Evolutionary conservation across 1,140 invertebrate genomes (phyloP).

Genomic region (Drosophila ercepeae): DNA sequence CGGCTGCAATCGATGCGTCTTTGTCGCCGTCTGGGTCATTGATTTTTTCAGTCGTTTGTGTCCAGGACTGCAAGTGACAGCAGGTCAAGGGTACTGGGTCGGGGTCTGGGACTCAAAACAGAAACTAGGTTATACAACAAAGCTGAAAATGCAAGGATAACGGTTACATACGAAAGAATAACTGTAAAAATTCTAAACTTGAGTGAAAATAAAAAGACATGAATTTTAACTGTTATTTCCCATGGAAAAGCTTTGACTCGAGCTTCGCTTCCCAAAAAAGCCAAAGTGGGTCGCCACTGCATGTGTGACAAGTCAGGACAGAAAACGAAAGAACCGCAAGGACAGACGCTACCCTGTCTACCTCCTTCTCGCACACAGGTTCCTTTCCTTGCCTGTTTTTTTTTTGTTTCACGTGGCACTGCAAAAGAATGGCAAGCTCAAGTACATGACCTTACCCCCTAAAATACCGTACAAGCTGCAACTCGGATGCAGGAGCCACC

Average conservation of each 20-base stretch:
- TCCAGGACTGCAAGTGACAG: neutral
- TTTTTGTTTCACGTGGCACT: constrained; percentile 50
- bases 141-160: no score
- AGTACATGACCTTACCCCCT: constrained; percentile 77
- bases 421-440: constrained; percentile 51
- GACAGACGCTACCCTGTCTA: constrained; percentile 31
- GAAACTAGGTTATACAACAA: neutral
- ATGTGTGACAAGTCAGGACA: constrained; percentile 5
- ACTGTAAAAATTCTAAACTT: no score
- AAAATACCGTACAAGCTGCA: neutral
- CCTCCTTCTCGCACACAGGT: constrained; percentile 1
- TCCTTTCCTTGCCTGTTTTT: constrained; percentile 28
- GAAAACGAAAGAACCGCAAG: constrained; percentile 35
- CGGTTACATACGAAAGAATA: no score
- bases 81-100: constrained; percentile 27
- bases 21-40: constrained; percentile 22
- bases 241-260: no score
- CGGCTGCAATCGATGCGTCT: constrained; percentile 35
- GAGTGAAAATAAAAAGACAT: no score
- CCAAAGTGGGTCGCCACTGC: constrained; percentile 34
- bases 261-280: constrained; percentile 18
- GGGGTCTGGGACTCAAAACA: neutral
- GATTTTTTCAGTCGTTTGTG: constrained; percentile 1
- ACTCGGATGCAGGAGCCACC: neutral
- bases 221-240: no score